These are phyloP conservation scores for Planococcus citri DNA, from an alignment of 1,140 invertebrate species.

Conservation along the genomic window DNA sequence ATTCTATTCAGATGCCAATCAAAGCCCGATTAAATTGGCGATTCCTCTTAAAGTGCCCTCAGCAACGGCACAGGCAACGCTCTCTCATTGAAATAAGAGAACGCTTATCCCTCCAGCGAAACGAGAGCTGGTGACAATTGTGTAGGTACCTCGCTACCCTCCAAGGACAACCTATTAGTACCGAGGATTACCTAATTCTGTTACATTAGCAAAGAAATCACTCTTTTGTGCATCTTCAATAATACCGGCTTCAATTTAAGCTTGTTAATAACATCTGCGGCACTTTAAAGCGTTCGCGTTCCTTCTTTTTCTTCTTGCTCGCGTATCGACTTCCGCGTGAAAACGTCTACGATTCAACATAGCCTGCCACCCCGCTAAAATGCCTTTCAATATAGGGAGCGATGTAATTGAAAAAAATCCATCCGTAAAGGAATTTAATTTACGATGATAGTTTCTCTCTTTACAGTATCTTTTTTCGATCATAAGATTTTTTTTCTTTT, in stretches of 20 bases:
- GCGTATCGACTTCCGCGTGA: slow-evolving; percentile 4
- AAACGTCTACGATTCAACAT: neutral
- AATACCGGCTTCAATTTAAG: slow-evolving; percentile 18
- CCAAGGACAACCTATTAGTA: slow-evolving; percentile 11
- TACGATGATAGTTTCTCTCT: neutral
- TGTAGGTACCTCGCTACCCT: neutral
- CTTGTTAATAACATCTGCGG: slow-evolving; percentile 19
- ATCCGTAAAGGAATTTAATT: slow-evolving; percentile 9
- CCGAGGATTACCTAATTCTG: slow-evolving; percentile 16
- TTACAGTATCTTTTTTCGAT: neutral
- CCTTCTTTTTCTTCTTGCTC: neutral
- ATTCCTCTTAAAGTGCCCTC: slow-evolving; percentile 13
- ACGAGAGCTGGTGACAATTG: neutral
- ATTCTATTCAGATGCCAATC: slow-evolving; percentile 19
- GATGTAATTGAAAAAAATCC: slow-evolving; percentile 13
- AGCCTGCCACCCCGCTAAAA: neutral
- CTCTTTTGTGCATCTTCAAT: slow-evolving; percentile 7
- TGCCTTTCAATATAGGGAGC: neutral
- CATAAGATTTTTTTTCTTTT: no score
- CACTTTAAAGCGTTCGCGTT: slow-evolving; percentile 11
- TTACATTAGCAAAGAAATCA: slow-evolving; percentile 17
- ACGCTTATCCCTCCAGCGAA: neutral
- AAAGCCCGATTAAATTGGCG: slow-evolving; percentile 18
- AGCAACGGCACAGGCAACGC: neutral
- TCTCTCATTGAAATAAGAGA: neutral